These are phyloP conservation scores for Amphipyra tragopoginis DNA, from an alignment of 2,888 invertebrate species.

Conservation along the genomic window DNA sequence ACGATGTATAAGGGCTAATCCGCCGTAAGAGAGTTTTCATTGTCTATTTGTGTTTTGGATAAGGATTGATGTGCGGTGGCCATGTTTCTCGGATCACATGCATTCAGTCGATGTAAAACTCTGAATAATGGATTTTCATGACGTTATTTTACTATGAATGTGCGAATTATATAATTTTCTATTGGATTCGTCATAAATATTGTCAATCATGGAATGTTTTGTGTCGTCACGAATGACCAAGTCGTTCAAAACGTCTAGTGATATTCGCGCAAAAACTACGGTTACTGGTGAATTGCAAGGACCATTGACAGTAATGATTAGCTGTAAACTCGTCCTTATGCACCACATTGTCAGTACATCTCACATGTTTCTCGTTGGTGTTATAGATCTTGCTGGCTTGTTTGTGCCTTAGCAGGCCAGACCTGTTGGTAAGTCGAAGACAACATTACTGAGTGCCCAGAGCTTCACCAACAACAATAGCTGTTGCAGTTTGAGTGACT, in stretches of 20 bases:
- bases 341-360: conserved; percentile 85
- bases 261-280: conserved; percentile 87
- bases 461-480: conserved; percentile 84
- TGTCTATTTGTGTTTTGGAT: conserved; percentile 86
- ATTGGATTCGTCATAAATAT: conserved; percentile 69
- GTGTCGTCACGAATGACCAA: conserved; percentile 72
- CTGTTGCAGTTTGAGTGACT: conserved; percentile 84
- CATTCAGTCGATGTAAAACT: conserved; percentile 80
- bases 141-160: conserved; percentile 76
- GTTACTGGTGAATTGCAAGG: conserved; percentile 88
- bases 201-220: conserved; percentile 73
- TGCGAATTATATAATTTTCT: conserved; percentile 84
- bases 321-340: conserved; percentile 81
- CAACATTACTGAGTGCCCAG: conserved; percentile 78
- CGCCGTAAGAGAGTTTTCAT: conserved; percentile 78
- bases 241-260: conserved; percentile 72
- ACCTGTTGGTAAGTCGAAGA: conserved; percentile 92
- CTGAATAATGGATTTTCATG: conserved; percentile 76
- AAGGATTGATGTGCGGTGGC: conserved; percentile 83
- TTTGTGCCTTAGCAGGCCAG: conserved; percentile 93
- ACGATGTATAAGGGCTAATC: conserved; percentile 70
- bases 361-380: conserved; percentile 89
- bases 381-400: conserved; percentile 94
- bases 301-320: conserved; percentile 83
- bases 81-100: conserved; percentile 89